Evolutionary conservation across 2,888 invertebrate species (phyloP), one percentile per base, ranked within the genome.

Genomic region (Melanostoma mellinum): DNA sequence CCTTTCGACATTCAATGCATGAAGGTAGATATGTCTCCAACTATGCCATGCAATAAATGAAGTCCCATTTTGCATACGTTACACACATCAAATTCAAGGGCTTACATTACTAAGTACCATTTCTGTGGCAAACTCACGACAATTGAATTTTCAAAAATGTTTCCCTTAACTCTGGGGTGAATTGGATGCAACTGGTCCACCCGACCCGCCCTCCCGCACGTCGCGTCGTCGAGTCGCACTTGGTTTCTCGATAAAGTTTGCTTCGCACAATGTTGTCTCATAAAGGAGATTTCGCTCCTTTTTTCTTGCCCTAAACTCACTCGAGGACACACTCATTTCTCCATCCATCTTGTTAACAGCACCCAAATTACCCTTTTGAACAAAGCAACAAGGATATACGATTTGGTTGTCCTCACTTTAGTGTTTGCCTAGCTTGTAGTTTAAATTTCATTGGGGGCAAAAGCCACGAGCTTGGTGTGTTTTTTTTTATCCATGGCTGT

Each of bases 101-200:
- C 44, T 84, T 84, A 79, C 71, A 79, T 79, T 79, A 71, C 84
- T 84, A 84, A 84, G 84, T 84, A 84, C 84, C 74, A 30, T 75
- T 74, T 79, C 71, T 79, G 79, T 79, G 79, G 71, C 67, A 79
- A 79, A 67, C 84, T 84, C 84, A 84, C 84, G 84, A 84, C 84
- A 84, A 68, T 79, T 79, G 79, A 75, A 75, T 75, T 79, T 79
- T 58, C 78, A 74, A 53, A 74, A 58, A 78, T 84, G 68, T 69
- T 73, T 58, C 65, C 38, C 65, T 50, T 67, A 74, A 69, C 74
- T 53, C 10, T 63, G 63, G 30, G 69, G 53, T 40, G 53, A 63
- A 68, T 61, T 73, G 68, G 63, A 82, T 77, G 8, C 35, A 50
- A 68, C 60, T 56, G 42, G 9, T 36, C 20, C 4, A 33, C 6